Evolutionary conservation across 2,113 vertebrate genomes (phyloP), one percentile per base, ranked within the genome.

Genomic region (Ptychochromis oligacanthus): DNA sequence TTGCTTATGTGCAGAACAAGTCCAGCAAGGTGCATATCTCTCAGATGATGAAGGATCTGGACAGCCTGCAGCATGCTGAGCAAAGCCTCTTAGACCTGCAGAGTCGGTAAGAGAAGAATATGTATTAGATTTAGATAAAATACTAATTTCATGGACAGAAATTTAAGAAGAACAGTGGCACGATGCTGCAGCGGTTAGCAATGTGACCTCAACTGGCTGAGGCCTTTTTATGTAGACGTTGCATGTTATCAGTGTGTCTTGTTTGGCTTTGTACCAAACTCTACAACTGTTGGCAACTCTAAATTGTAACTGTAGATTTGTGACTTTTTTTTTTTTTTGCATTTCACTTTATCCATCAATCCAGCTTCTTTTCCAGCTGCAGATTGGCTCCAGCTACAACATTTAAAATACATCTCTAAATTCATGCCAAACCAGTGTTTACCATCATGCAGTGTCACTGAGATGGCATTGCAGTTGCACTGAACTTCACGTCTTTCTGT

Each of bases 31-130:
- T 99, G 84, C 98, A 99, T 93, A 96, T 99, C 87, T 96, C 96
- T 81, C 97, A 97, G 95, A 99, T 99, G 98, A 99, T 99, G 98
- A 99, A 97, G 95, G 98, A 99, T 65, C 95, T 99, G 92, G 98
- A 99, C 87, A 99, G 98, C 84, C 96, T 99, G 8, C 98, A 99
- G 72, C 95, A 95, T 13, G 98, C 98, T 17, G 98, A 99, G 86
- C 96, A 97, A 90, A 99, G 97, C 92, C 97, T 99, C 12, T 88
- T 96, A 80, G 98, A 99, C 80, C 94, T 99, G 86, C 98, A 99
- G 90, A 96, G 96, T 91, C 98, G 97, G 98, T 99, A 86, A 93
- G 95, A 55, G 2, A 8, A 38, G 20, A 4, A 46, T 58, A 31
- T 4, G 38, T 2, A 4, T 74, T 38, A 55, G 18, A n/a, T 10